A percentile compares a stretch with the other conserved stretches of the same genome.
Conservation (phyloP, 37 sponge, comb jelly and placozoan genomes). For the Diacarnus erythraeanus region DNA sequence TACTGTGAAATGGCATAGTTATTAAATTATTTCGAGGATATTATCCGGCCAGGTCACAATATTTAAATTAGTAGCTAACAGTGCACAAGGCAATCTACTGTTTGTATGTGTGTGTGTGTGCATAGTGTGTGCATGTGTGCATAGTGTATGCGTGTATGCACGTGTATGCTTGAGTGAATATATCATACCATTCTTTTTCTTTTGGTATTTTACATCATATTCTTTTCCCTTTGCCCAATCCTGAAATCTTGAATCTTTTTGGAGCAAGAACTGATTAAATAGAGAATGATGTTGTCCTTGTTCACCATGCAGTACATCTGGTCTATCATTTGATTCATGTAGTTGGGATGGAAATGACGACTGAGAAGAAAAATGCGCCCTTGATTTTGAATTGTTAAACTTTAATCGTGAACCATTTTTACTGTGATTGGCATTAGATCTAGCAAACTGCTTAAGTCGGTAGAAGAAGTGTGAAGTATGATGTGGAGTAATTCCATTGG, state of each 20-base stretch:
- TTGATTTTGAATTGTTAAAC: no score
- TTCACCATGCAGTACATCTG: neutral
- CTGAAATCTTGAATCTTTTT: neutral
- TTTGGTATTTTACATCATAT: no score
- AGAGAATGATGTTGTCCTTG: neutral
- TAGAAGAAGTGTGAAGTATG: constrained; percentile 40
- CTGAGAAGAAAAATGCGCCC: neutral
- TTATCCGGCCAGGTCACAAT: no score
- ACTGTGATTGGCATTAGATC: neutral
- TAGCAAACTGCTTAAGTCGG: neutral
- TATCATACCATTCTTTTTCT: neutral
- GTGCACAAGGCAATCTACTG: no score
- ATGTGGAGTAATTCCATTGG: constrained; percentile 51
- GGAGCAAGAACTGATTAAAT: neutral
- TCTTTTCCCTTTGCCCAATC: neutral
- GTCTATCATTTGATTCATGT: neutral
- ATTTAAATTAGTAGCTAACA: no score
- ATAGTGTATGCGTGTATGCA: no score
- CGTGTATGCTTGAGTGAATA: no score
- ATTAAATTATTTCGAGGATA: no score
- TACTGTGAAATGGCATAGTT: no score
- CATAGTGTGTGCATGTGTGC: no score
- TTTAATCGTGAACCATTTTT: no score
- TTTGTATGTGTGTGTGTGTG: no score
- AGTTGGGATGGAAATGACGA: neutral